phyloP scores from a whole-genome alignment of 23 tunicate genomes.

The Aplidium turbinatum region DNA sequence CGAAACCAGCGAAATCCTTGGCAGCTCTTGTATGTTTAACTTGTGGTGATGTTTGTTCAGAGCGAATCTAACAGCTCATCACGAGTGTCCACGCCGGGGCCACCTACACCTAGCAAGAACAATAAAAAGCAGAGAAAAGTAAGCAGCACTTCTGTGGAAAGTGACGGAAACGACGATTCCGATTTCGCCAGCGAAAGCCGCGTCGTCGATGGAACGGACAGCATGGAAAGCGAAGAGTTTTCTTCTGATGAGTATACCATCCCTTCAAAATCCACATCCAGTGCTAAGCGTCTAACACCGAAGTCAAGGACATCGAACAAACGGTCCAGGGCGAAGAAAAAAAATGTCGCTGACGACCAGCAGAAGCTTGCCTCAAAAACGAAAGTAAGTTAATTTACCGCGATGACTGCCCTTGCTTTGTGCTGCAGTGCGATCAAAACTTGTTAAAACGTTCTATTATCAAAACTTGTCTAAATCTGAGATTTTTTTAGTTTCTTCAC shows the following conservation, averaged over 20 bases:
- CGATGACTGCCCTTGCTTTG: too few species aligned
- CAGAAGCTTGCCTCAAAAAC: background rate
- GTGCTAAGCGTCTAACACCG: constrained; percentile 1
- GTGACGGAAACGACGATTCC: constrained; percentile 23
- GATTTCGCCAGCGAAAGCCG: constrained; percentile 5
- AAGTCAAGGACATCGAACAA: background rate
- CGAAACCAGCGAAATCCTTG: too few species aligned
- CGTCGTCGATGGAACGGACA: constrained; percentile 6
- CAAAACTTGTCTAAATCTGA: too few species aligned
- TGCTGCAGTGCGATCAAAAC: too few species aligned
- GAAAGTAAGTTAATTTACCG: background rate
- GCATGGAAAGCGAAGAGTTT: constrained; percentile 28
- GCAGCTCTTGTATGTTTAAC: too few species aligned
- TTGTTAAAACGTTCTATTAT: too few species aligned
- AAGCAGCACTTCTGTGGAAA: constrained; percentile 18
- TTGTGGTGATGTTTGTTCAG: constrained; percentile 6
- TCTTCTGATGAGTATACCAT: constrained; percentile 45
- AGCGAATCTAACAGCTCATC: constrained; percentile 27
- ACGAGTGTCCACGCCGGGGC: constrained; percentile 32
- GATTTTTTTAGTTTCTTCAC: too few species aligned
- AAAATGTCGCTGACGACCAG: background rate
- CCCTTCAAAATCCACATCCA: constrained; percentile 2
- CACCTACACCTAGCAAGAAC: background rate
- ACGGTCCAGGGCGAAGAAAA: background rate
- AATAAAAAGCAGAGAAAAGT: background rate